These are phyloP conservation scores for Anisognathus igniventris DNA, from an alignment of 2,797 vertebrate genomes.

Conservation along the genomic window DNA sequence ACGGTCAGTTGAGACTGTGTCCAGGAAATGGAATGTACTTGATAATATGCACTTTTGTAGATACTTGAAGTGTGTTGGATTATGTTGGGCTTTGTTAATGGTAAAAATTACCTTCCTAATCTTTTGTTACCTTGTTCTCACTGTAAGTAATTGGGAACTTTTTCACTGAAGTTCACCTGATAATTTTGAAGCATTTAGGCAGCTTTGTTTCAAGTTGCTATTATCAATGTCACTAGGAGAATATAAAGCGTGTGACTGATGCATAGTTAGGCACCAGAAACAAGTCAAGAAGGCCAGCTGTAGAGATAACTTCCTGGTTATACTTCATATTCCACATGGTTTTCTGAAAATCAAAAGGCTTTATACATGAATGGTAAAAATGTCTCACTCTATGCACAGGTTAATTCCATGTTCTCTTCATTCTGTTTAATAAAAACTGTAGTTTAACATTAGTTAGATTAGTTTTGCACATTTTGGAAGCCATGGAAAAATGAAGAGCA, in stretches of 20 bases:
- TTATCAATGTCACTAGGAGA: neutral
- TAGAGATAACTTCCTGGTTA: neutral
- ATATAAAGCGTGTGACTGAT: neutral
- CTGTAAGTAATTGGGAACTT: neutral
- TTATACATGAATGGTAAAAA: neutral
- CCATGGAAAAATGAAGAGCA: neutral
- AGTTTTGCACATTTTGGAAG: neutral
- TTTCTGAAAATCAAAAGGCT: neutral
- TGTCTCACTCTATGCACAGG: neutral
- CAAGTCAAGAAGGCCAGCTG: neutral
- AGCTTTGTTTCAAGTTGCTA: neutral
- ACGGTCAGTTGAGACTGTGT: neutral
- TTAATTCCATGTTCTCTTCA: neutral
- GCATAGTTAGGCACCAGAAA: neutral
- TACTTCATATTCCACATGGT: neutral
- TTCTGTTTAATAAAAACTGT: neutral
- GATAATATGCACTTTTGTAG: neutral
- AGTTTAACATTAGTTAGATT: neutral
- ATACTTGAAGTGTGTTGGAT: neutral
- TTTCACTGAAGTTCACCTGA: neutral
- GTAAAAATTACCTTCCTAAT: neutral
- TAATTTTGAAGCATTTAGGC: neutral
- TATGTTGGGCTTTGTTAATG: neutral
- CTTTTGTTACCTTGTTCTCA: neutral
- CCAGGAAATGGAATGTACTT: neutral